Conservation (phyloP, 2,888 invertebrate genomes). For the Lycia hirtaria region DNA sequence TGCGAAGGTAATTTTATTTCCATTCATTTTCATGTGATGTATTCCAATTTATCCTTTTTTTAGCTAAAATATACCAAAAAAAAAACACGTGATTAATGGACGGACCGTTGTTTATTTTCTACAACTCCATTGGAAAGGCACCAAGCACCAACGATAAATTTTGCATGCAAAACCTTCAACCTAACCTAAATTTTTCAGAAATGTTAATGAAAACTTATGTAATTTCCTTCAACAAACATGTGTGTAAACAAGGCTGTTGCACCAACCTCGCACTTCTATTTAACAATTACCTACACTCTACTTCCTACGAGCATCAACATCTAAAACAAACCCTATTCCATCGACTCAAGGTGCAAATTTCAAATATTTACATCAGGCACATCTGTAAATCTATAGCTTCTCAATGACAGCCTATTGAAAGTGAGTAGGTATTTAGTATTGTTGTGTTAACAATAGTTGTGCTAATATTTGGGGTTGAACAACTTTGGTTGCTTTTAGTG, state of each 20-base stretch:
- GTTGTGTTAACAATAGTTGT: slow-evolving; percentile 14
- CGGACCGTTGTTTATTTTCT: too few relatives aligned
- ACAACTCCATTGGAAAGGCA: too few relatives aligned
- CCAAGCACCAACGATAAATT: too few relatives aligned
- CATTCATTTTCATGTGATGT: too few relatives aligned
- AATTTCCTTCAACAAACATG: slow-evolving; percentile 7
- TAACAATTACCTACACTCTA: slow-evolving; percentile 25
- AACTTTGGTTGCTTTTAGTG: slow-evolving; percentile 6
- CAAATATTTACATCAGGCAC: not conserved
- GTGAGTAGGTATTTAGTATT: slow-evolving; percentile 4
- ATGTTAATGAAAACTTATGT: slow-evolving; percentile 2
- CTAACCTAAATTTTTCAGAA: not conserved
- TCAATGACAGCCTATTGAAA: not conserved
- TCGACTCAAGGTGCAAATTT: slow-evolving; percentile 1
- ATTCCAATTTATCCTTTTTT: too few relatives aligned
- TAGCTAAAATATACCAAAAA: too few relatives aligned
- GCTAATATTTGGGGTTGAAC: slow-evolving; percentile 23
- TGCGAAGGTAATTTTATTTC: too few relatives aligned
- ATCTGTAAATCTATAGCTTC: not conserved
- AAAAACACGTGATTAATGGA: too few relatives aligned
- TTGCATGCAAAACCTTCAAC: too few relatives aligned
- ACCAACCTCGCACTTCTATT: slow-evolving; percentile 18
- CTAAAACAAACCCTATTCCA: slow-evolving; percentile 5
- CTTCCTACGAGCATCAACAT: slow-evolving; percentile 9
- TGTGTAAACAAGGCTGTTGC: slow-evolving; percentile 19